Percentiles rank a stretch among this genome's conserved stretches.
Conservation (phyloP, 2,888 invertebrate genomes). For the Caenorhabditis japonica region DNA sequence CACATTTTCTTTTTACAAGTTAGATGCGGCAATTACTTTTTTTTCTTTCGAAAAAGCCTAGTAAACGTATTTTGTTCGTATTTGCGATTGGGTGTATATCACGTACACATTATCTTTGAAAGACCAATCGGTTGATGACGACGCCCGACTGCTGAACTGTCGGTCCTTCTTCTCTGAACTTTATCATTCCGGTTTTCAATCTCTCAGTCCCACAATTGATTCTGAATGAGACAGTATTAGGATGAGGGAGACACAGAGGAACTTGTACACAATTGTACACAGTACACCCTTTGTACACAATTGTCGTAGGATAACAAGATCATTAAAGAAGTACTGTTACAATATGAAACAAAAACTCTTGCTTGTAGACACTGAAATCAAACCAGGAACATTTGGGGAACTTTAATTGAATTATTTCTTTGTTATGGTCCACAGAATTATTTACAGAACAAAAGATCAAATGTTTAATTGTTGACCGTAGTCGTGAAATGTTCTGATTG, state of each 20-base stretch:
- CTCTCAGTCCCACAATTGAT: not conserved
- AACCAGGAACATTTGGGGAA: too few species aligned
- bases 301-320: not conserved
- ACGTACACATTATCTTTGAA: constrained; percentile 42
- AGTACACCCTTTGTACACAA: not conserved
- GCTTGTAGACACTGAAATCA: too few species aligned
- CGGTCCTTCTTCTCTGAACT: constrained; percentile 37
- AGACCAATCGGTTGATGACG: constrained; percentile 43
- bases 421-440: too few species aligned
- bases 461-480: too few species aligned
- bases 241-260: constrained; percentile 2
- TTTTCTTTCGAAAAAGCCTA: too few species aligned
- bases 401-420: too few species aligned
- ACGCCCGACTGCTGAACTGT: constrained; percentile 37
- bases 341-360: not conserved
- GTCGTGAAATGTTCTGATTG: not conserved
- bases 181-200: constrained; percentile 1
- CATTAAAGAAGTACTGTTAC: not conserved
- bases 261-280: too few species aligned
- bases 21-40: too few species aligned
- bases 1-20: too few species aligned
- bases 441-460: too few species aligned
- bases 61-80: not conserved
- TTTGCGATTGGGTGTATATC: constrained; percentile 9
- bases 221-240: not conserved